Base-by-base conservation (phyloP, 2,888 invertebrate genomes). In the Sphaerophoria rueppellii region DNA sequence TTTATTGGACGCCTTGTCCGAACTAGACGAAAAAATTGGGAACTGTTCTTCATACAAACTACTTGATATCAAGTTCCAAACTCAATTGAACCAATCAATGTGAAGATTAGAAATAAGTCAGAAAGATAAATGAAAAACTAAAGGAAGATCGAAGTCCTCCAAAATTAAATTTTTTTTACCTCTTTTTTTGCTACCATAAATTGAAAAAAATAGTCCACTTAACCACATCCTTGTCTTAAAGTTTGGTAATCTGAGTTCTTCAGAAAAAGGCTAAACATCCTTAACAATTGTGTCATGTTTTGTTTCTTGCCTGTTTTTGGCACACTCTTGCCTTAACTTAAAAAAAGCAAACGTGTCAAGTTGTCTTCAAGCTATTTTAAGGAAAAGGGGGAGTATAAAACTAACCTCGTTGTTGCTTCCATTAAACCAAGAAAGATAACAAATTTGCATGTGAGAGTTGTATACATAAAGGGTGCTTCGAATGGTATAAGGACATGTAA, bases 391-490 rank as follows among this genome's bases (percentile, higher is more conserved):
- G 35, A 77, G 76, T 61, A 46, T 24, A 24, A 24, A 24, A 24
- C 24, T 24, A 24, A 24, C 70, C 73, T 71, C 74, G 73, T 65
- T 78, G 52, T 60, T 74, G 70, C 63, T 70, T 78, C 77, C 82
- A 82, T 71, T 82, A 71, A 54, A 48, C 35, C 37, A 58, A 65
- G 74, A 58, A 65, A 65, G 78, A 82, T 71, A 82, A 74, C 65
- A 65, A 78, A 74, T 82, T 82, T 74, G 34, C 78, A 71, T 74
- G 74, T 69, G 9, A 37, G 6, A 24, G 16, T 24, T 54, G 2
- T 43, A 43, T 43, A 9, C 12, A 11, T 6, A 43, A 0, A 43
- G 9, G 43, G 43, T 43, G 43, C 12, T 43, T 9, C 43, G 12
- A 43, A 43, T 43, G 2, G 4, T 43, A 6, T 9, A 0, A 11